Percentiles rank a stretch among this genome's conserved stretches.
These are phyloP conservation scores for Trichacis sp. DNA, from an alignment of 2,888 invertebrate species.

Conservation along the genomic window DNA sequence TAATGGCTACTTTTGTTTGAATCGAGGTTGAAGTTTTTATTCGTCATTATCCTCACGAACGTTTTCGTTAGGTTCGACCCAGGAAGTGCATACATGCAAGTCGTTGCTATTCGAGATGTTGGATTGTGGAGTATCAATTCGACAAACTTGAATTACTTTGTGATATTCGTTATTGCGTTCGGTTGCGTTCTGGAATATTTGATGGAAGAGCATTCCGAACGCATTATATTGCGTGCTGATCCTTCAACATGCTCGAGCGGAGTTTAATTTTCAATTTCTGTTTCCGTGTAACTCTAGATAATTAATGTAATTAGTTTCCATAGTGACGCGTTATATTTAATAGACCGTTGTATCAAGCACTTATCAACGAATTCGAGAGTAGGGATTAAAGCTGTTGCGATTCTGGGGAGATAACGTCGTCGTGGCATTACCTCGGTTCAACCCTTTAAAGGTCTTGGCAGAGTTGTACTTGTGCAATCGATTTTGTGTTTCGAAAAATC, in stretches of 20 bases:
- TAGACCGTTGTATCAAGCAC: neutral
- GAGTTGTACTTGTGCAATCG: too few relatives aligned
- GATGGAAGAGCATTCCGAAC: too few relatives aligned
- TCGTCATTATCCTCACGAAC: slow-evolving; percentile 1
- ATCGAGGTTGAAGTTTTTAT: slow-evolving; percentile 1
- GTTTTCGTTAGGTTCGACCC: neutral
- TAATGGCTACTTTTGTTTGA: neutral
- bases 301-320: neutral
- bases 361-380: neutral
- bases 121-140: too few relatives aligned
- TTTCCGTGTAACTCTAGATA: neutral
- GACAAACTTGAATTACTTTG: too few relatives aligned
- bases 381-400: neutral
- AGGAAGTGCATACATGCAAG: too few relatives aligned
- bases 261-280: neutral
- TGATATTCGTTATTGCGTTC: too few relatives aligned
- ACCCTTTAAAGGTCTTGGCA: neutral
- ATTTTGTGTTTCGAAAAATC: too few relatives aligned
- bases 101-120: too few relatives aligned
- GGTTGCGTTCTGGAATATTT: too few relatives aligned
- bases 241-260: neutral
- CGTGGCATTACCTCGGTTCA: neutral
- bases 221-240: too few relatives aligned
- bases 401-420: neutral
- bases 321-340: neutral